Evolutionary conservation across 2,113 vertebrate species (phyloP).

Genomic region (Gorilla gorilla): DNA sequence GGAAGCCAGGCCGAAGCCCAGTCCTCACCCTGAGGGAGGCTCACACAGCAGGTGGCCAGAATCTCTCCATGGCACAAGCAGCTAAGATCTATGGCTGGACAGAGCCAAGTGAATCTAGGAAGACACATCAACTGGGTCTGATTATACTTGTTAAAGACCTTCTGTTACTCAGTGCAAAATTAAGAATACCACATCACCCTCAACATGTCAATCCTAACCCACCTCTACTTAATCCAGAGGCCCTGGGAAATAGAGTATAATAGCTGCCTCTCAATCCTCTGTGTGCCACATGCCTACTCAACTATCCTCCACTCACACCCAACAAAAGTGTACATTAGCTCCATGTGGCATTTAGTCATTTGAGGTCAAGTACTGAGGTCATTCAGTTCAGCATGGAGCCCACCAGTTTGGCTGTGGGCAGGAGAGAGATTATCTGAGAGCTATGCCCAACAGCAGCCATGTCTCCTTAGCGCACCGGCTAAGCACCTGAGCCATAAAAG

Average conservation of each 20-base stretch:
- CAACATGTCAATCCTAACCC: not conserved
- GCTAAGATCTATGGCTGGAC: not conserved
- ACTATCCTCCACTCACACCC: not conserved
- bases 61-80: not conserved
- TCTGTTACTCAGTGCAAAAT: not conserved
- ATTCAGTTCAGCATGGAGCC: not conserved
- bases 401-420: not conserved
- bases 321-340: not conserved
- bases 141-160: not conserved
- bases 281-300: not conserved
- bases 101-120: not conserved
- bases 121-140: not conserved
- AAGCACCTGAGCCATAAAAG: not conserved
- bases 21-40: not conserved
- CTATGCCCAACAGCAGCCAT: not conserved
- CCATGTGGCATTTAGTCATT: not conserved
- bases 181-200: not conserved
- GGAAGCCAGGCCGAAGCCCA: not conserved
- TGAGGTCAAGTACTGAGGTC: not conserved
- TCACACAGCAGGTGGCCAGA: not conserved
- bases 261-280: not conserved
- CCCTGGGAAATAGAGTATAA: not conserved
- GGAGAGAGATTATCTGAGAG: not conserved
- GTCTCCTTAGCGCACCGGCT: not conserved
- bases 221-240: not conserved